Base-by-base conservation (phyloP, 2,797 vertebrate genomes). In the Mergus octosetaceus region DNA sequence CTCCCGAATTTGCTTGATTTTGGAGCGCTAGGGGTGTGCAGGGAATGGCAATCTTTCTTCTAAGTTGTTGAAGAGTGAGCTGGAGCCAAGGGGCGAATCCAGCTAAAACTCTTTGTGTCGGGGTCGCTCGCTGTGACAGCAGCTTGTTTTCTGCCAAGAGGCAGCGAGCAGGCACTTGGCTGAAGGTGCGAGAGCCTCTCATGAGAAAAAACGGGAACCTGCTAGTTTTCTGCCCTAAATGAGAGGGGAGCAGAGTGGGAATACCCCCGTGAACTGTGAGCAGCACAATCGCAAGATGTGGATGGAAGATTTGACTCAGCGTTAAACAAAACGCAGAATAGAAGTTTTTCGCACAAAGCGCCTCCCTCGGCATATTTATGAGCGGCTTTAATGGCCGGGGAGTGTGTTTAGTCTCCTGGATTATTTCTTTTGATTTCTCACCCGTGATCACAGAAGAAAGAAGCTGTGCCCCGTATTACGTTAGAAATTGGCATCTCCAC, bases 391-490 rank as follows among this genome's bases (percentile, higher is more conserved):
- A 95, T 85, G 90, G 78, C 71, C 60, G 39, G 69, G 77, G 71
- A 89, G 90, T 69, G 69, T 45, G 10, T 91, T 87, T 80, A 85
- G 72, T 45, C 87, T 91, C 61, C 69, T 60, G 75, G 91, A 87
- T 94, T 85, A 82, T 89, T 94, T 94, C 83, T 95, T 94, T 85
- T 92, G 93, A 85, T 95, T 96, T 94, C 87, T 92, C 86, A 90
- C 75, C 86, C 84, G 0, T 90, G 84, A 74, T 90, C 81, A 56
- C 69, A 70, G 78, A 73, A 75, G 85, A 89, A 90, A 92, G 93
- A 53, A 47, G 72, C 84, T 60, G 77, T 62, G 74, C 85, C 68
- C 74, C 15, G 21, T 77, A 11, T 60, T 80, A 74, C 27, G 1
- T 85, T 85, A 75, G 93, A 65, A 94, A 87, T 22, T 41, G 89